These are phyloP conservation scores for Myathropa florea DNA, from an alignment of 2,888 invertebrate genomes.

Conservation along the genomic window DNA sequence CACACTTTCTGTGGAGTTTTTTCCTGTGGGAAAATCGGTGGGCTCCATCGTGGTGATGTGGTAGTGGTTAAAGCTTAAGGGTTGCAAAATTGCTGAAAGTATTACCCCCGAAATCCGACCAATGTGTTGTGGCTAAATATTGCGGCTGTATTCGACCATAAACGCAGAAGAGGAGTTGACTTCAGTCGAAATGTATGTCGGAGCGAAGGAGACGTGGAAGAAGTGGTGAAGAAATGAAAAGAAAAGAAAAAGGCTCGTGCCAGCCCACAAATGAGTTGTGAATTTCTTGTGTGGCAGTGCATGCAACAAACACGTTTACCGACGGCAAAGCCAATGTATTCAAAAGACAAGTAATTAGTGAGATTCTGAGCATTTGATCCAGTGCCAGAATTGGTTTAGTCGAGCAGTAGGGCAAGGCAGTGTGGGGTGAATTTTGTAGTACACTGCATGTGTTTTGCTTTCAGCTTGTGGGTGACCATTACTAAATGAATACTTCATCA, in stretches of 20 bases:
- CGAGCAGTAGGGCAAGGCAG: not conserved
- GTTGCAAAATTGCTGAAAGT: constrained; percentile 71
- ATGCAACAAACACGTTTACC: constrained; percentile 27
- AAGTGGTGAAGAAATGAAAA: not conserved
- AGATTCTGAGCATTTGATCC: not conserved
- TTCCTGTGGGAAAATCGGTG: constrained; percentile 71
- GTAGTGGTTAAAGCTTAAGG: constrained; percentile 70
- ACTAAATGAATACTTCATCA: too few species aligned
- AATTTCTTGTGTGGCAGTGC: constrained; percentile 1
- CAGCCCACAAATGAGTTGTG: constrained; percentile 68
- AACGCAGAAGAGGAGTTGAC: constrained; percentile 70
- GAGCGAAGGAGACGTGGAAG: constrained; percentile 20
- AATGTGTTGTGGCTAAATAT: constrained; percentile 76
- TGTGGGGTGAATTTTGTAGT: not conserved
- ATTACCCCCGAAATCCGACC: constrained; percentile 73
- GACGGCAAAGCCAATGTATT: constrained; percentile 39
- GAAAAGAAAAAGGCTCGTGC: constrained; percentile 40
- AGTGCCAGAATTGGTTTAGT: not conserved
- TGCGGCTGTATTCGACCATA: constrained; percentile 73
- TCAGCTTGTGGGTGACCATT: too few species aligned
- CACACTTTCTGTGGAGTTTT: not conserved
- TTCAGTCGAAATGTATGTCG: constrained; percentile 32
- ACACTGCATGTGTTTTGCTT: too few species aligned
- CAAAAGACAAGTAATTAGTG: constrained; percentile 9
- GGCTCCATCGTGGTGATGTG: constrained; percentile 71